A percentile compares a stretch with the other conserved stretches of the same genome.
Evolutionary conservation across 1,140 invertebrate species (phyloP).

Genomic region (Oreohelix idahoensis): DNA sequence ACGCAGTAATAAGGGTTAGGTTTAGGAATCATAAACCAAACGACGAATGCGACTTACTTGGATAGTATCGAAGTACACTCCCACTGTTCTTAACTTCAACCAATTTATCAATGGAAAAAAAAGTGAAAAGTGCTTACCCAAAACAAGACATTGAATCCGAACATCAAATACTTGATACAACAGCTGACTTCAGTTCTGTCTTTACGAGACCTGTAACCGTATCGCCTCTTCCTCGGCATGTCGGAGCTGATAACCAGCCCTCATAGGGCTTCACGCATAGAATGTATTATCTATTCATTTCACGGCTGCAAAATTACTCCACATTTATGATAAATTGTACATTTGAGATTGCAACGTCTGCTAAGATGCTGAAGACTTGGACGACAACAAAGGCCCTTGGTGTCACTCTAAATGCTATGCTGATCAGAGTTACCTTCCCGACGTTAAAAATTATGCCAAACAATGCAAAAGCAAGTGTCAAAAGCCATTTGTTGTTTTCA

Average conservation of each 20-base stretch:
- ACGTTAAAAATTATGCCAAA: no score
- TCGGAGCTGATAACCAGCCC: neutral
- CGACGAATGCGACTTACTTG: no score
- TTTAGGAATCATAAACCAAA: no score
- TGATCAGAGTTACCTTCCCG: neutral
- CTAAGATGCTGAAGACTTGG: neutral
- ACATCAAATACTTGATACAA: conserved; percentile 97
- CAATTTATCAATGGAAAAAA: no score
- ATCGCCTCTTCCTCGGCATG: conserved; percentile 31
- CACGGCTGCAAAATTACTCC: neutral
- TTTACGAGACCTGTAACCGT: conserved; percentile 43
- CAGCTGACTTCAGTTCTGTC: conserved; percentile 89
- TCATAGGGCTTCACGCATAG: neutral
- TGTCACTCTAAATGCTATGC: neutral
- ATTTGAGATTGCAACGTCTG: neutral
- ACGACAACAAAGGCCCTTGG: conserved; percentile 17
- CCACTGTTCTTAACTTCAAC: no score
- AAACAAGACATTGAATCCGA: conserved; percentile 96
- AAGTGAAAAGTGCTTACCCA: conserved; percentile 85
- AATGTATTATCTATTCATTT: conserved; percentile 7
- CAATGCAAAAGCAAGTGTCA: no score
- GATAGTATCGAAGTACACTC: no score
- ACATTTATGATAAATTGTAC: neutral
- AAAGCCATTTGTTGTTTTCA: no score
- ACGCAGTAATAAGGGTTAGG: no score